Evolutionary conservation across 2,797 vertebrate species (phyloP), one percentile per base, ranked within the genome.

Genomic region (Orientallactaga sibirica): DNA sequence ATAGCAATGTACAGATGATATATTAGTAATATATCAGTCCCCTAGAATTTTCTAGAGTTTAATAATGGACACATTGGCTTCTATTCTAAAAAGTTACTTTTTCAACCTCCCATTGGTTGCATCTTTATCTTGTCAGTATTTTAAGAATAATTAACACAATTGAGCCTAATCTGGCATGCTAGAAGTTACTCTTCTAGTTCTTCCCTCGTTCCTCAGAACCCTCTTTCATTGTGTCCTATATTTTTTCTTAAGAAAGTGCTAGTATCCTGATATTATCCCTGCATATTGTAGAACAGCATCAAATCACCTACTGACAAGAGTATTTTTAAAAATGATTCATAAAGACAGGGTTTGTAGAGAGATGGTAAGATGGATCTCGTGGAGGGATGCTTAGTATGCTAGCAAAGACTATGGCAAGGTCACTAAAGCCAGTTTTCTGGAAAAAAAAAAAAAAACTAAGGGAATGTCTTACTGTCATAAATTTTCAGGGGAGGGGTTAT

Each of bases 41-140:
- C 77, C 70, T 82, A 66, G 29, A n/a, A 58, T 48, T 90, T 41
- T 85, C n/a, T 8, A 62, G 55, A 2, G 16, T 67, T 92, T 81
- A 77, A 70, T 41, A 5, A 3, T 3, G 19, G 37, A 12, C 64
- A 94, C 27, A 71, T 75, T 22, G 14, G n/a, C 86, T 12, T 87
- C 55, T 82, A 61, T 29, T 66, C 33, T 33, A 71, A 8, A 81
- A 77, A 29, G 20, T 43, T 41, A 79, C 19, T 90, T 66, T 66
- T 9, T 79, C 61, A 55, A 55, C 15, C 55, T 85, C 70, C 22
- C 20, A 25, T 16, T 86, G 10, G 67, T 67, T 80, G 2, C 18
- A 71, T 89, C 7, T 95, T 68, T 29, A 64, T 86, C 74, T 93
- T 75, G 71, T 61, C 73, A 80, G 14, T 7, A 67, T 66, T 94